Conservation (phyloP, 2,113 vertebrate genomes). For the Catharus fuscescens region DNA sequence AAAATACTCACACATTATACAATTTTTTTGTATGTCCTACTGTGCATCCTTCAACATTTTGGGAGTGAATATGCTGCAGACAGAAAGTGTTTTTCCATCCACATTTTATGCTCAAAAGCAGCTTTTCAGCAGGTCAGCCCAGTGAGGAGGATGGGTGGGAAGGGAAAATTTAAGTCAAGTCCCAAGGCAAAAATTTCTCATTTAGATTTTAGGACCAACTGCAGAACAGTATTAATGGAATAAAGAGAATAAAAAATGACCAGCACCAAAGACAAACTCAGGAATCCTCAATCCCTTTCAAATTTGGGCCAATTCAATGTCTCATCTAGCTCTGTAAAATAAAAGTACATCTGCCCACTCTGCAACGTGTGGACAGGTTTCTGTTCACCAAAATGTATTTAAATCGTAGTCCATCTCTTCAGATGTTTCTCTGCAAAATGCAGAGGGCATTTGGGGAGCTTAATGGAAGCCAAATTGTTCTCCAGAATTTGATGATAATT, state of each 20-base stretch:
- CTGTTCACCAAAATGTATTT: not conserved
- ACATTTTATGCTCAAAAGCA: not conserved
- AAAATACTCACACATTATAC: not conserved
- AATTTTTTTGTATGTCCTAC: not conserved
- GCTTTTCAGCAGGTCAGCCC: not conserved
- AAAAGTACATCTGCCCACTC: not conserved
- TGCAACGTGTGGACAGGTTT: not conserved
- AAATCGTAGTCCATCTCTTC: not conserved
- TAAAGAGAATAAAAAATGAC: not conserved
- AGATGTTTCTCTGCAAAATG: not conserved
- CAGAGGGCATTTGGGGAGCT: not conserved
- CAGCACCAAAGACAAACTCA: not conserved
- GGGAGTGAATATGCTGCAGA: not conserved
- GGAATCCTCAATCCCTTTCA: not conserved
- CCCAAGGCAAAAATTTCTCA: not conserved
- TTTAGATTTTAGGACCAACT: not conserved
- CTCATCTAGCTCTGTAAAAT: not conserved
- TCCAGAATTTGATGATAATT: not conserved
- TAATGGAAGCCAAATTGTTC: conserved; percentile 24
- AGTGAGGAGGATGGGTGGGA: not conserved
- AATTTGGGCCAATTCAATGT: not conserved
- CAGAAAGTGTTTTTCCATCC: not conserved
- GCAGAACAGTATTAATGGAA: not conserved
- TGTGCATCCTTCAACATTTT: not conserved
- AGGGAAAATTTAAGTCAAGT: not conserved